Base-by-base conservation (phyloP, 2,888 invertebrate genomes). In the Meiosimyza decipiens region DNA sequence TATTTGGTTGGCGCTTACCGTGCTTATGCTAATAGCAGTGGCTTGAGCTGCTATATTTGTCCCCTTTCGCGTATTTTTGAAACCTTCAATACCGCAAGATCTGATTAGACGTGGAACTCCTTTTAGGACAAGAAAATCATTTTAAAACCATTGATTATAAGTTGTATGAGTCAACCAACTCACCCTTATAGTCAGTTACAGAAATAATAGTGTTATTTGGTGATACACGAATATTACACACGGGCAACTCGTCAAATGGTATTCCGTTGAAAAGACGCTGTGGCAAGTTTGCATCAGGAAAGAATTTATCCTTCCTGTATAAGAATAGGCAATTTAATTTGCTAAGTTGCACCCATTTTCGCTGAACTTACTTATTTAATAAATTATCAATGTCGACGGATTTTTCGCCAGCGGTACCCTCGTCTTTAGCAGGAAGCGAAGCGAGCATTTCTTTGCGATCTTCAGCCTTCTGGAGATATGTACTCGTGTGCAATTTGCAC, bases 21-120 rank as follows among this genome's bases (percentile, higher is more conserved):
- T 88, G 77, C 94, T 93, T 79, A 97, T 88, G 73, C 89, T 91
- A 71, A 97, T 91, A 33, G 95, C 98, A 33, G 97, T 95, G 13
- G 97, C 95, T 88, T 99, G 98, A 2, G 97, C 98, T 54, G 98
- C 98, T 81, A 98, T 94, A 84, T 97, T 98, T 6, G 98, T 98
- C 75, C 98, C 98, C 87, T 98, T 98, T 79, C 94, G 92, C 0
- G 97, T 92, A 86, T 98, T 95, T 87, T 96, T 97, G 83, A 97
- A 99, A 6, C 98, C 98, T 85, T 98, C 98, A 79, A 93, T 89
- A 1, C 98, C 97, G 88, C 95, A 94, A 0, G 94, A 93, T 54
- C 92, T 88, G 22, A 92, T 89, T 12, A 93, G 79, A 81, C 92
- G 90, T 0, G 89, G 85, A 6, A 83, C 80, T 73, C 91, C 91